Base-by-base conservation (phyloP, 2,888 invertebrate genomes). In the Ophion costatus region DNA sequence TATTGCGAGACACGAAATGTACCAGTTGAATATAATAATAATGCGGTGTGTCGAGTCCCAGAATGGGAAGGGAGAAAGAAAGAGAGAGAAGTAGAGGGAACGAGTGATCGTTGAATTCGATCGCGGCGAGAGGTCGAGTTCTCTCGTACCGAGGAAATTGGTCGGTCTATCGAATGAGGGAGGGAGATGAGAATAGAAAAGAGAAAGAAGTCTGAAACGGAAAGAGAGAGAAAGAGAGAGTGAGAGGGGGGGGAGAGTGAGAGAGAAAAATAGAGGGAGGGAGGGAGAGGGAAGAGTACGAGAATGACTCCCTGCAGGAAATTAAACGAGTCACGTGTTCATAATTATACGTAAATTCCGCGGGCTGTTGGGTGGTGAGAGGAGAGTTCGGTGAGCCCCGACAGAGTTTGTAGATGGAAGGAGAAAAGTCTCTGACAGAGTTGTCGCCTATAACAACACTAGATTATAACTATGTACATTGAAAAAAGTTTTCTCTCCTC, bases 291-390 rank as follows among this genome's bases (percentile, higher is more conserved):
- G 56, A 14, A 66, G 73, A 86, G 79, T 80, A 88, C 83, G 87
- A 63, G 77, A 84, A 81, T 59, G 71, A 75, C 88, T 89, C 88
- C 89, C 84, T 84, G 79, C 90, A 91, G 91, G 91, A 92, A 92
- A 92, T 92, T 92, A 92, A 92, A 91, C 90, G 90, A 91, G 92
- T 92, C 92, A 92, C 91, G 92, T 92, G 90, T 88, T 90, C 89
- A 90, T 92, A 92, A 92, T 92, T 92, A 92, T 92, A 91, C 91
- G 88, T 81, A 78, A 89, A 90, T 90, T 91, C 86, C 89, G 76
- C 84, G 88, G 84, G 69, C 79, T 83, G 80, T 69, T 64, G 84
- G 67, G 67, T 29, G 22, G 66, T 29, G 66, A 38, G 80, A 67
- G 56, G 22, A 42, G 67, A 38, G 10, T 73, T 24, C 51, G 38